These are phyloP conservation scores for Cololabis saira DNA, from an alignment of 2,113 vertebrate species.

Conservation along the genomic window DNA sequence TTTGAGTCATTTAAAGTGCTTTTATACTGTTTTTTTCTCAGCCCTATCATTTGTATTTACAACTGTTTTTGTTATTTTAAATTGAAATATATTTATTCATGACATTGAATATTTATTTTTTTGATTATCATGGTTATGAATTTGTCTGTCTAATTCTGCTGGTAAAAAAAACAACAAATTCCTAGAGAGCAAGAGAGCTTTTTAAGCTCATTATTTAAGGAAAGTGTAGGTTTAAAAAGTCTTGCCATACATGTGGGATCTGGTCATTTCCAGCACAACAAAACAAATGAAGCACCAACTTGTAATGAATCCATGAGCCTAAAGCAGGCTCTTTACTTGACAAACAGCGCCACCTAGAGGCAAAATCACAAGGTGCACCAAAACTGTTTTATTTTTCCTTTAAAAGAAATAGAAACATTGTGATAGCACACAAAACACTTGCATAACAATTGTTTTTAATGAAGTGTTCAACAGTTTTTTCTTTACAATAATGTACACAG, in stretches of 20 bases:
- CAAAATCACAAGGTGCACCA: not conserved
- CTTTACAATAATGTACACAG: constrained; percentile 46
- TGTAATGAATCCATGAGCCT: too few relatives aligned
- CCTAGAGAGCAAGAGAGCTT: not conserved
- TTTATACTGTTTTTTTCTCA: not conserved
- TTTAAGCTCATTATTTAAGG: not conserved
- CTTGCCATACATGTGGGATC: too few relatives aligned
- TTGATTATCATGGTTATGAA: too few relatives aligned
- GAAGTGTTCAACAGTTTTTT: constrained; percentile 14
- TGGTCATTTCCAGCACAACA: not conserved
- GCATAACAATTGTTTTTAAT: constrained; percentile 5
- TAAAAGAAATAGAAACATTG: not conserved
- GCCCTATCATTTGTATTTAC: too few relatives aligned
- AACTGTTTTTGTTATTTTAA: too few relatives aligned
- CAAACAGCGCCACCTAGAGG: constrained; percentile 69
- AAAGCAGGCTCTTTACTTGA: constrained; percentile 24
- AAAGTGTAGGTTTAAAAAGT: not conserved
- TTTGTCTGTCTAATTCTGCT: too few relatives aligned
- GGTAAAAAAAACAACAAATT: not conserved
- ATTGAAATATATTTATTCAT: too few relatives aligned
- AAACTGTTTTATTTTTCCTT: not conserved
- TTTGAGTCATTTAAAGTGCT: not conserved
- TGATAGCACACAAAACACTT: constrained; percentile 3
- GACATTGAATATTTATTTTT: too few relatives aligned
- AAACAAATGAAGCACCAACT: not conserved